Percentiles rank a stretch among this genome's conserved stretches.
These are phyloP conservation scores for Acrobasis suavella DNA, from an alignment of 2,888 invertebrate genomes.

Conservation along the genomic window DNA sequence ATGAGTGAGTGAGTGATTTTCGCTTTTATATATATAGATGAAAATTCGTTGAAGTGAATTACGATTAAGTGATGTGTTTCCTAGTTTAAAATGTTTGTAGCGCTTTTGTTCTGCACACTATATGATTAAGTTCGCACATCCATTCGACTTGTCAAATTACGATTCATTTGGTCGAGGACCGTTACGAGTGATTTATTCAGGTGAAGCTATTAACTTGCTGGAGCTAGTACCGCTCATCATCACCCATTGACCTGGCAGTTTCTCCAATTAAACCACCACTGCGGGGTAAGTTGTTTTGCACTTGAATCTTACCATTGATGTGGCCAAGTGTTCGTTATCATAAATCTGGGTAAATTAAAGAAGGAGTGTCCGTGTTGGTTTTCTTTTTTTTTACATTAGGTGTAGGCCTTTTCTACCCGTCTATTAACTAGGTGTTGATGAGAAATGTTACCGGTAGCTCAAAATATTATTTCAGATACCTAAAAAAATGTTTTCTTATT, in stretches of 20 bases:
- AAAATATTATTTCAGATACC: too few relatives aligned
- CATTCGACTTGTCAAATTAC: conserved; percentile 65
- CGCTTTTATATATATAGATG: too few relatives aligned
- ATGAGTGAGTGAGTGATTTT: too few relatives aligned
- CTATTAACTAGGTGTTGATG: too few relatives aligned
- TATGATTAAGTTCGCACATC: conserved; percentile 66
- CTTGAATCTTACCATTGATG: conserved; percentile 21
- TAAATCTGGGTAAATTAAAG: conserved; percentile 3
- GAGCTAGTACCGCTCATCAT: conserved; percentile 53
- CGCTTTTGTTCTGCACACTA: conserved; percentile 51
- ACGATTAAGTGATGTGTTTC: too few relatives aligned
- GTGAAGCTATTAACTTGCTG: conserved; percentile 57
- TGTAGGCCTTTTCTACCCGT: too few relatives aligned
- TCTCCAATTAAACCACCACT: conserved; percentile 60
- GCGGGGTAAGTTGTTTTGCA: conserved; percentile 40
- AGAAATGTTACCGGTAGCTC: too few relatives aligned
- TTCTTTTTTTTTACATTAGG: neutral
- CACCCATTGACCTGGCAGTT: conserved; percentile 64
- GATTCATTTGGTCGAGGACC: conserved; percentile 61
- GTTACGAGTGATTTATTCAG: conserved; percentile 65
- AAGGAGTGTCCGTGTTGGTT: neutral
- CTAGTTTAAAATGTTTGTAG: conserved; percentile 44
- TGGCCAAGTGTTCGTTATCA: conserved; percentile 1
- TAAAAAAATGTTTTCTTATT: too few relatives aligned
- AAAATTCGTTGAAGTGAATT: too few relatives aligned